Conservation (phyloP, 2,113 vertebrate species). For the Megalops atlanticus region DNA sequence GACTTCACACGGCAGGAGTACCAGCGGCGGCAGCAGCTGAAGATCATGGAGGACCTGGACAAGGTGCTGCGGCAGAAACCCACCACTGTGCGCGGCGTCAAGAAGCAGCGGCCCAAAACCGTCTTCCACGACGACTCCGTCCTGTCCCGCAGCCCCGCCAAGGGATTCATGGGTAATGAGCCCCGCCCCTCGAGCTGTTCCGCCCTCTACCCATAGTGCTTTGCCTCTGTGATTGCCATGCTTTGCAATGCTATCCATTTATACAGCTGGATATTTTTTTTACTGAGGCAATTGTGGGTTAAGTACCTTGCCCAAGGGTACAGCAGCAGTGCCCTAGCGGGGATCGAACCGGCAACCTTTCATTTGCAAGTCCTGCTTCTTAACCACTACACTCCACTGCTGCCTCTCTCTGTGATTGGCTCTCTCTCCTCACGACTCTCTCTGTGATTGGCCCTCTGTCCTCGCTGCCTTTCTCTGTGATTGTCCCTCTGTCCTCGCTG, state of each 20-base stretch:
- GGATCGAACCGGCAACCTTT: no score
- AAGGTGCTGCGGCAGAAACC: constrained; percentile 70
- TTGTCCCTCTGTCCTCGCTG: not conserved
- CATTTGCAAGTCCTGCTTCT: no score
- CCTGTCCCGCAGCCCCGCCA: constrained; percentile 79
- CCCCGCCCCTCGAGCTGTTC: not conserved
- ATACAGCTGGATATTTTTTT: no score
- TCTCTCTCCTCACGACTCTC: not conserved
- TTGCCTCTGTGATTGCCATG: not conserved
- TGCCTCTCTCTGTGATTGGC: not conserved
- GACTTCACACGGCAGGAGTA: constrained; percentile 81
- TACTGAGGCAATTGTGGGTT: no score
- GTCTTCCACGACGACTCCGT: constrained; percentile 78
- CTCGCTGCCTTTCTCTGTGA: not conserved
- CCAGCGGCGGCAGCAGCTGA: constrained; percentile 77
- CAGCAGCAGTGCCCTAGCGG: no score
- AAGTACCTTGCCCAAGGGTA: no score
- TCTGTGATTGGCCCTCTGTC: not conserved
- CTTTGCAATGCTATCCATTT: no score
- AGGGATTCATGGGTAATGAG: constrained; percentile 50
- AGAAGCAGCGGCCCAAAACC: constrained; percentile 74
- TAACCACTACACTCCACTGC: no score
- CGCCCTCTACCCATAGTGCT: constrained; percentile 15
- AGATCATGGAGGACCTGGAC: constrained; percentile 75
- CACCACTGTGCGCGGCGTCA: constrained; percentile 42